Base-by-base conservation (phyloP, 2,797 vertebrate genomes). In the Melanotaenia trifasciata region DNA sequence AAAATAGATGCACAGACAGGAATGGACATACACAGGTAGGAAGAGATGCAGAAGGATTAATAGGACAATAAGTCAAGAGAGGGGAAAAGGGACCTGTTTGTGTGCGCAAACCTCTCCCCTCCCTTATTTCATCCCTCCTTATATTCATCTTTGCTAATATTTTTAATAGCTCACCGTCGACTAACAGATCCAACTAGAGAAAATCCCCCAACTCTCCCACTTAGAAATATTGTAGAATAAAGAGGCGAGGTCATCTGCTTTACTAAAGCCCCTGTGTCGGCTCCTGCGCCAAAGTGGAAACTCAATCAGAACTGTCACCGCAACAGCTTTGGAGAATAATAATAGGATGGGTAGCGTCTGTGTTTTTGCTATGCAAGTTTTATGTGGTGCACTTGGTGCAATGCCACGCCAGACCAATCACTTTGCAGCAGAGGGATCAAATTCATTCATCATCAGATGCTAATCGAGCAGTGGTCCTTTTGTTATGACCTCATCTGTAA, bases 401-500 rank as follows among this genome's bases (percentile, higher is more conserved):
- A 24, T 70, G 61, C 75, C 63, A 70, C 72, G 80, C 67, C 72
- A 83, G 81, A 84, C 85, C 77, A 72, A 85, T 89, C 74, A 66
- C 85, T 89, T 88, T 81, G 53, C 58, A 83, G 72, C 65, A 62
- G 30, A 43, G 74, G 75, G 79, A 87, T 93, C 87, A 89, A 84
- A 89, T 83, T 85, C 71, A 71, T 85, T 87, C 79, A 85, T 74
- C 67, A 62, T 92, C 85, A 91, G 88, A 89, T 78, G 84, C 84
- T 69, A 75, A 67, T 26, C 33, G 70, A 74, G 84, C 85, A 26
- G 72, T 77, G 76, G 64, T 72, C 59, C 80, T 70, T 90, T 89
- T 91, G 81, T 92, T 83, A 89, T 92, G 92, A 93, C 89, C 90
- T 93, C 88, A 93, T 93, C 86, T 76, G 72, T 80, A 70, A 89